Percentiles rank a stretch among this genome's conserved stretches.
Evolutionary conservation across 2,888 invertebrate genomes (phyloP).

Genomic region (Hypolimnas misippus): DNA sequence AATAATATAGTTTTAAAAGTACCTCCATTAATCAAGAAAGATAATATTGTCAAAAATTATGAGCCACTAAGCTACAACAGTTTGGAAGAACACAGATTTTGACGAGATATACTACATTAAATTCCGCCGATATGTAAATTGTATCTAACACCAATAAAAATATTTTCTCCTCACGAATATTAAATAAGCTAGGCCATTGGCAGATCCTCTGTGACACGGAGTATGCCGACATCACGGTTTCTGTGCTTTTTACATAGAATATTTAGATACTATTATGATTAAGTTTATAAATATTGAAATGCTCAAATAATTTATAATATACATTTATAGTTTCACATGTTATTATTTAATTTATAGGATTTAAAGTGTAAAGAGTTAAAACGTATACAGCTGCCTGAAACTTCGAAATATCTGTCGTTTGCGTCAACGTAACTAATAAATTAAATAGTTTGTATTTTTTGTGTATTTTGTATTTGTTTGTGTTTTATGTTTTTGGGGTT

Average conservation of each 20-base stretch:
- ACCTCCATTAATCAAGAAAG: constrained; percentile 35
- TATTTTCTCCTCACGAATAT: constrained; percentile 46
- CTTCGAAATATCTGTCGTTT: no score
- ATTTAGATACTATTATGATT: no score
- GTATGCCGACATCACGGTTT: constrained; percentile 4
- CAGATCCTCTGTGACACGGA: constrained; percentile 13
- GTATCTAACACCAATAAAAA: constrained; percentile 71
- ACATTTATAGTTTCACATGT: constrained; percentile 3
- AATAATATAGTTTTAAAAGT: constrained; percentile 25
- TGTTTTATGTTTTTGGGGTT: no score
- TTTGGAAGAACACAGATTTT: constrained; percentile 78
- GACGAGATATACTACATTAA: constrained; percentile 60
- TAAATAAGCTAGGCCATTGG: constrained; percentile 47
- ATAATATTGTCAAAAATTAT: constrained; percentile 72
- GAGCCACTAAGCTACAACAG: constrained; percentile 66
- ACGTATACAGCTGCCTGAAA: constrained; percentile 4
- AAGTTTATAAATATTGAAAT: constrained; percentile 10
- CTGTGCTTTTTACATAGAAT: constrained; percentile 1
- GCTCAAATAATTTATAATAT: constrained; percentile 1
- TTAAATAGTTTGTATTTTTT: no score
- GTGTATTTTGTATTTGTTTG: no score
- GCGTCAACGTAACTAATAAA: no score
- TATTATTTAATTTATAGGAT: background rate
- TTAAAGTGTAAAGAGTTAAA: constrained; percentile 1
- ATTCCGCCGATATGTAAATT: constrained; percentile 71